Conservation (phyloP, 2,113 vertebrate genomes). For the Carettochelys insculpta region DNA sequence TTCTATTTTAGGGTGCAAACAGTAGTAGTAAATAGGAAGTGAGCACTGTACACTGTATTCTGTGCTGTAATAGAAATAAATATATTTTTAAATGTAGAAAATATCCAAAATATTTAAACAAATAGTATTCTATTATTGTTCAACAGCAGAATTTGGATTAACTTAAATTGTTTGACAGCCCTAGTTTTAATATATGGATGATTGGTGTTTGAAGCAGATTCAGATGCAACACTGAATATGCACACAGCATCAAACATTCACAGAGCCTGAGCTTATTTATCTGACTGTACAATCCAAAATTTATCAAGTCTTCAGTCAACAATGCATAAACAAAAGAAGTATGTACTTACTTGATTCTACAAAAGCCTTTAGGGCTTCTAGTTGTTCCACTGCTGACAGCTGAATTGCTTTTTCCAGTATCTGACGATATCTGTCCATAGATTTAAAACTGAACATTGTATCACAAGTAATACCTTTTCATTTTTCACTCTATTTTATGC, state of each 20-base stretch:
- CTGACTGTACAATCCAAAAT: not conserved
- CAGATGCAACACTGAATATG: not conserved
- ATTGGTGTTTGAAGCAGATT: not conserved
- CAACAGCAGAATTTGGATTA: too few relatives aligned
- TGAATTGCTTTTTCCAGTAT: conserved; percentile 97
- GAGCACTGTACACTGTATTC: too few relatives aligned
- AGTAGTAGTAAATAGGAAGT: too few relatives aligned
- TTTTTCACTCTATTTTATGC: not conserved
- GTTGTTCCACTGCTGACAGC: conserved; percentile 88
- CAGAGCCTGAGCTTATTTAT: rapidly evolving
- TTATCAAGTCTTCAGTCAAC: not conserved
- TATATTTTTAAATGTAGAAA: too few relatives aligned
- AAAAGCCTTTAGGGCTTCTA: conserved; percentile 97
- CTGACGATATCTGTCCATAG: conserved; percentile 88
- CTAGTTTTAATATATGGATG: not conserved
- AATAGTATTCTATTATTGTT: too few relatives aligned
- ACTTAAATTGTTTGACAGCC: too few relatives aligned
- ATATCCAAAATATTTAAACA: too few relatives aligned
- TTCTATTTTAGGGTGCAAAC: too few relatives aligned
- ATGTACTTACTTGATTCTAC: conserved; percentile 96
- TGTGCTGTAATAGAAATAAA: too few relatives aligned
- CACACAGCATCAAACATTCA: not conserved
- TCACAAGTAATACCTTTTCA: not conserved
- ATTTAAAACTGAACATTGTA: not conserved
- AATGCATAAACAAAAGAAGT: not conserved